phyloP scores from a whole-genome alignment of 2,113 vertebrate species.

The Bubo bubo region DNA sequence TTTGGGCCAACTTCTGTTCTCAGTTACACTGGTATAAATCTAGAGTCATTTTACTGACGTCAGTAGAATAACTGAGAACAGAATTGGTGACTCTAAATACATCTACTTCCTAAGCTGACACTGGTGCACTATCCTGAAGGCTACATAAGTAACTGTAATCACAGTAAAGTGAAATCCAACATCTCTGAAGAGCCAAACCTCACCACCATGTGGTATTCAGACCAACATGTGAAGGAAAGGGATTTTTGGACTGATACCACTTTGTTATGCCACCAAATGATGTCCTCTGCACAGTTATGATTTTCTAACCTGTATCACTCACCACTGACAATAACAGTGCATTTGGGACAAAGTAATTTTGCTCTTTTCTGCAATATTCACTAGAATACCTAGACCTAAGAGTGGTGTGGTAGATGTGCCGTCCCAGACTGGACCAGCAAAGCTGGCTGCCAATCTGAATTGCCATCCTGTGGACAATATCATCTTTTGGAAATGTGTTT shows the following conservation, averaged over 20 bases:
- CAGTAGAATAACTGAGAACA: slow-evolving; percentile 55
- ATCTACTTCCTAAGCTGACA: background rate
- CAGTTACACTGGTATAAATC: slow-evolving; percentile 59
- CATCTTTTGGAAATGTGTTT: background rate
- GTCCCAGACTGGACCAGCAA: background rate
- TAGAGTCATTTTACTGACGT: slow-evolving; percentile 49
- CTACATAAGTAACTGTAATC: slow-evolving; percentile 1
- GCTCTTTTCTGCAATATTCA: background rate
- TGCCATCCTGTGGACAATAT: background rate
- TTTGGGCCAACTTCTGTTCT: slow-evolving; percentile 51
- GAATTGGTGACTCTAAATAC: slow-evolving; percentile 36
- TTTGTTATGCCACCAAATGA: background rate
- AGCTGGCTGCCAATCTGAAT: background rate
- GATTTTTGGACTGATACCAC: background rate
- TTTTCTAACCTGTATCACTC: background rate
- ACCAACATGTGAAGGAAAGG: background rate
- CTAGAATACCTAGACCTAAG: background rate
- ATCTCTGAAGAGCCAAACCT: background rate
- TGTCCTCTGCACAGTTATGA: background rate
- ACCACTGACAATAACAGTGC: background rate
- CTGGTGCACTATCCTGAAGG: background rate
- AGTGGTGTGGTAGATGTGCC: background rate
- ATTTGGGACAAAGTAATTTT: background rate
- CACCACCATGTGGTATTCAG: background rate
- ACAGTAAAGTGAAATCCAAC: slow-evolving; percentile 12